Conservation (phyloP, 1,140 invertebrate genomes). For the Lordiphosa stackelbergi region DNA sequence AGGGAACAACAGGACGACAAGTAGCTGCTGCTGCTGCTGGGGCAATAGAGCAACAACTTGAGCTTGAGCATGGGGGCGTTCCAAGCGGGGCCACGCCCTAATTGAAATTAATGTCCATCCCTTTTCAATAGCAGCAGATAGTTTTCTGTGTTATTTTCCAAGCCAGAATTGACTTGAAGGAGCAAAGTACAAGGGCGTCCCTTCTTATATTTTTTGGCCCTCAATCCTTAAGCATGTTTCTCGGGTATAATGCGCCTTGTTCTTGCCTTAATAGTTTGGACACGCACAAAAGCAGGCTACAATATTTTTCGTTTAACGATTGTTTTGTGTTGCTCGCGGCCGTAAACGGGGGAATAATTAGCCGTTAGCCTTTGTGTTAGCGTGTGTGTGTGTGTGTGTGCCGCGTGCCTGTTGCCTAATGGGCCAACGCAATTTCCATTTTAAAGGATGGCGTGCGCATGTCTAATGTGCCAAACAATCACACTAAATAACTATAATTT, state of each 20-base stretch:
- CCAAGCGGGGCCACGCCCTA: conserved; percentile 42
- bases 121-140: conserved; percentile 52
- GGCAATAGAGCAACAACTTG: conserved; percentile 14
- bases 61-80: conserved; percentile 41
- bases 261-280: conserved; percentile 56
- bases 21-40: conserved; percentile 14
- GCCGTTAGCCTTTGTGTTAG: conserved; percentile 27
- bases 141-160: conserved; percentile 19
- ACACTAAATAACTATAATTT: conserved; percentile 68
- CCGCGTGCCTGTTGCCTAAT: conserved; percentile 31
- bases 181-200: conserved; percentile 1
- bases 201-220: no score
- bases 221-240: conserved; percentile 1
- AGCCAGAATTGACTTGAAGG: conserved; percentile 27
- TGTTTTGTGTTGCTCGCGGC: conserved; percentile 55
- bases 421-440: conserved; percentile 46
- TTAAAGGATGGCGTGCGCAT: conserved; percentile 66
- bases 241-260: conserved; percentile 14
- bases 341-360: conserved; percentile 71
- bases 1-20: conserved; percentile 32
- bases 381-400: no score
- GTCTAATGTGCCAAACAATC: conserved; percentile 56
- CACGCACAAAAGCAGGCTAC: conserved; percentile 57
- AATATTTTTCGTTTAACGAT: conserved; percentile 72
- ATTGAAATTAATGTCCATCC: conserved; percentile 73